Percentiles rank a stretch among this genome's conserved stretches.
Evolutionary conservation across 2,797 vertebrate genomes (phyloP).

Genomic region (Botia almorhae): DNA sequence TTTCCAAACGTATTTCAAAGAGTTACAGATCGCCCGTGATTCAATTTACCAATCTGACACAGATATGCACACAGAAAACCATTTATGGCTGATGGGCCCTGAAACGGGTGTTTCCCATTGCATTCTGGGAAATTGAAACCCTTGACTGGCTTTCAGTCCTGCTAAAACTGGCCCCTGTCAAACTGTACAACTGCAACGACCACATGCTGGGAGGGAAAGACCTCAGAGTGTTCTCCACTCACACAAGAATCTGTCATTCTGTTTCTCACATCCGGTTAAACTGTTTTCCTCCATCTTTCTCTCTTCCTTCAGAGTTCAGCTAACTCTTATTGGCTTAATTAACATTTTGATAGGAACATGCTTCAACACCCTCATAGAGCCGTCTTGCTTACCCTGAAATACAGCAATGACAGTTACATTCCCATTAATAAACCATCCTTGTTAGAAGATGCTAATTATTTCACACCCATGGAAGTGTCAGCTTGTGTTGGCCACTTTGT

Average conservation of each 20-base stretch:
- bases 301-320: background rate
- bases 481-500: background rate
- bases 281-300: background rate
- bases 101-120: slow-evolving; percentile 11
- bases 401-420: background rate
- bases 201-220: slow-evolving; percentile 44
- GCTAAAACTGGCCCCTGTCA: slow-evolving; percentile 62
- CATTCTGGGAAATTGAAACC: slow-evolving; percentile 63
- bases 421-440: background rate
- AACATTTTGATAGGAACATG: slow-evolving; percentile 3
- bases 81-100: slow-evolving; percentile 65
- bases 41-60: slow-evolving; percentile 72
- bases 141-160: slow-evolving; percentile 59
- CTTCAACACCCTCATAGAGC: slow-evolving; percentile 4
- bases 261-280: slow-evolving; percentile 44
- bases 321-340: slow-evolving; percentile 6
- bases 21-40: slow-evolving; percentile 75
- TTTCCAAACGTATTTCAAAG: slow-evolving; percentile 66
- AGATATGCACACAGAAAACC: slow-evolving; percentile 63
- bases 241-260: slow-evolving; percentile 53
- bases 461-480: background rate
- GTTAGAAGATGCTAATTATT: slow-evolving; percentile 15
- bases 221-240: slow-evolving; percentile 59
- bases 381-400: background rate
- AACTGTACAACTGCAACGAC: slow-evolving; percentile 57